These are phyloP conservation scores for Gadopsis marmoratus DNA, from an alignment of 2,797 vertebrate species.

Conservation along the genomic window DNA sequence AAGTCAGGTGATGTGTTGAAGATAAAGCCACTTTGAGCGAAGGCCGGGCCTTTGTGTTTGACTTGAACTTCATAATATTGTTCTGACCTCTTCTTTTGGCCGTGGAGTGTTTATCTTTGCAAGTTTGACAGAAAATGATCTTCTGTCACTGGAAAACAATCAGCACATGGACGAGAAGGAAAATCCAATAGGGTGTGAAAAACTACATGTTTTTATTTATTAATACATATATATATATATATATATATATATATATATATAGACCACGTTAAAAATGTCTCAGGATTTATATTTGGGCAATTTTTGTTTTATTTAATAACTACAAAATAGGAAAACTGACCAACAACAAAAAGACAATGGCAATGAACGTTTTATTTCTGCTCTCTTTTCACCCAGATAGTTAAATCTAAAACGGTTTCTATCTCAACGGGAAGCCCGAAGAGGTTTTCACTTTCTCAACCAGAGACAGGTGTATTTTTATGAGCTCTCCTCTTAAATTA, in stretches of 20 bases:
- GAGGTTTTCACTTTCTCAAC: constrained; percentile 4
- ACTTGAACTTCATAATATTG: constrained; percentile 81
- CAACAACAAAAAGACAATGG: constrained; percentile 1
- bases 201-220: no score
- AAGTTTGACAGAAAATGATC: constrained; percentile 30
- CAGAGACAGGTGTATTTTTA: constrained; percentile 92
- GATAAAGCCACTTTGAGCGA: constrained; percentile 57
- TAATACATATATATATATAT: not conserved
- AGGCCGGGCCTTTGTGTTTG: constrained; percentile 60
- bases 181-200: constrained; percentile 45
- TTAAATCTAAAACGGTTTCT: not conserved
- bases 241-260: not conserved
- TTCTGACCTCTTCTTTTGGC: constrained; percentile 72
- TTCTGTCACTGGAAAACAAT: constrained; percentile 42
- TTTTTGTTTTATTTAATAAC: not conserved
- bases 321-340: constrained; percentile 3
- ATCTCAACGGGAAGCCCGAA: not conserved
- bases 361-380: not conserved
- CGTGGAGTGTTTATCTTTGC: constrained; percentile 49
- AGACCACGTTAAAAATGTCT: constrained; percentile 8
- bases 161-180: constrained; percentile 37
- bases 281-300: not conserved
- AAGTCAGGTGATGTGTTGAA: constrained; percentile 54
- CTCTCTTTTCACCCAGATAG: not conserved
- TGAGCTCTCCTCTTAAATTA: constrained; percentile 86